phyloP scores from a whole-genome alignment of 2,888 invertebrate species.

The Pocota personata region DNA sequence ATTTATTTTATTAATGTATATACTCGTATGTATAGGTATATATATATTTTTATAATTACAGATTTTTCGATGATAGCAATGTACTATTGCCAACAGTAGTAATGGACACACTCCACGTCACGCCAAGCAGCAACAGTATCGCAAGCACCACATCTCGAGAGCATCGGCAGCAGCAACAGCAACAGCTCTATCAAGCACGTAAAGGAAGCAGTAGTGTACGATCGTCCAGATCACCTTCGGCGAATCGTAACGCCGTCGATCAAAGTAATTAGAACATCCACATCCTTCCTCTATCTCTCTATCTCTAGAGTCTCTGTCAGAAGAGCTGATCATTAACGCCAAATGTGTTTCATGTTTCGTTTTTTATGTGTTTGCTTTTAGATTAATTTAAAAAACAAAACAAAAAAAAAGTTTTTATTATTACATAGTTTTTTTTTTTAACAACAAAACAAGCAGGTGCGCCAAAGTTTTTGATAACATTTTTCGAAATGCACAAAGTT shows the following conservation, averaged over 20 bases:
- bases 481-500: constrained; percentile 47
- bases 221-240: constrained; percentile 81
- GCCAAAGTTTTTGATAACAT: background rate
- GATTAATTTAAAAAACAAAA: constrained; percentile 1
- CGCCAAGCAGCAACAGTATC: constrained; percentile 76
- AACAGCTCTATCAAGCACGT: constrained; percentile 68
- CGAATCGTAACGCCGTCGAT: constrained; percentile 78
- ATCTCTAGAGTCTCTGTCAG: constrained; percentile 30
- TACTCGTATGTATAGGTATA: background rate
- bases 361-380: constrained; percentile 27
- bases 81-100: constrained; percentile 58
- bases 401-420: background rate
- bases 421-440: background rate
- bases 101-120: constrained; percentile 77
- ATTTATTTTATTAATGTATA: constrained; percentile 25
- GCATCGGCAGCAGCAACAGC: constrained; percentile 74
- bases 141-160: constrained; percentile 54
- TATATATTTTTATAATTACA: constrained; percentile 42
- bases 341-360: constrained; percentile 34
- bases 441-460: background rate
- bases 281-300: constrained; percentile 37
- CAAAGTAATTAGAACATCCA: constrained; percentile 79
- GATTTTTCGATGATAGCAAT: constrained; percentile 52
- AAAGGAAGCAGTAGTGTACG: constrained; percentile 76
- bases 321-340: constrained; percentile 36